A percentile compares a stretch with the other conserved stretches of the same genome.
Evolutionary conservation across 2,888 invertebrate species (phyloP).

Genomic region (Emmelina monodactyla): DNA sequence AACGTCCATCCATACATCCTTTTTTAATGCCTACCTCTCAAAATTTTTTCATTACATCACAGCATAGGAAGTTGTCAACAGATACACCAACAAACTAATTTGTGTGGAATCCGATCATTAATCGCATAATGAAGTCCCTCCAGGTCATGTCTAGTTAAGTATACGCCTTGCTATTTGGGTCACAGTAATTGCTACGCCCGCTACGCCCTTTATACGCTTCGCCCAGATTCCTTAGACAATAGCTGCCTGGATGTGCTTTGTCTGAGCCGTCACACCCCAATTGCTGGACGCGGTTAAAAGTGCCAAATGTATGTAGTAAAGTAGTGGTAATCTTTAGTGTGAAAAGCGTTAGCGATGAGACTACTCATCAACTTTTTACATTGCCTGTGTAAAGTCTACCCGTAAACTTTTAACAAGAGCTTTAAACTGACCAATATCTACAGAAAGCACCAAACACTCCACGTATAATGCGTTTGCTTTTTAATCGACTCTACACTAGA

Average conservation of each 20-base stretch:
- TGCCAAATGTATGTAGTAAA: conserved; percentile 1
- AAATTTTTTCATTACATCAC: no score
- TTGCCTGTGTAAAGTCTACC: no score
- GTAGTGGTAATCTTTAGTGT: not conserved
- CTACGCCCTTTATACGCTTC: conserved; percentile 23
- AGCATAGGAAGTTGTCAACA: no score
- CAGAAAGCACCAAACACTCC: no score
- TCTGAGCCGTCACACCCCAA: conserved; percentile 1
- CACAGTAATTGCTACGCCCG: conserved; percentile 40
- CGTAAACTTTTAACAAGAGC: no score
- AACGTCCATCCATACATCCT: no score
- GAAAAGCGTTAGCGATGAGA: not conserved
- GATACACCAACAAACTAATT: no score
- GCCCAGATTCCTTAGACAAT: conserved; percentile 1
- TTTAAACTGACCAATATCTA: no score
- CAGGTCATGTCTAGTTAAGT: not conserved
- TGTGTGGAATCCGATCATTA: not conserved
- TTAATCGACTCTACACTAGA: no score
- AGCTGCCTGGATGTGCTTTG: conserved; percentile 18
- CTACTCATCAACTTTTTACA: not conserved
- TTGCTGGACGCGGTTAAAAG: conserved; percentile 5
- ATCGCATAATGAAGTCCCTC: conserved; percentile 20
- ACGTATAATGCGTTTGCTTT: no score
- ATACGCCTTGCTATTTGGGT: conserved; percentile 34
- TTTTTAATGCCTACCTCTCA: no score